Conservation (phyloP, 2,113 vertebrate species). For the Coptodon rendalli region DNA sequence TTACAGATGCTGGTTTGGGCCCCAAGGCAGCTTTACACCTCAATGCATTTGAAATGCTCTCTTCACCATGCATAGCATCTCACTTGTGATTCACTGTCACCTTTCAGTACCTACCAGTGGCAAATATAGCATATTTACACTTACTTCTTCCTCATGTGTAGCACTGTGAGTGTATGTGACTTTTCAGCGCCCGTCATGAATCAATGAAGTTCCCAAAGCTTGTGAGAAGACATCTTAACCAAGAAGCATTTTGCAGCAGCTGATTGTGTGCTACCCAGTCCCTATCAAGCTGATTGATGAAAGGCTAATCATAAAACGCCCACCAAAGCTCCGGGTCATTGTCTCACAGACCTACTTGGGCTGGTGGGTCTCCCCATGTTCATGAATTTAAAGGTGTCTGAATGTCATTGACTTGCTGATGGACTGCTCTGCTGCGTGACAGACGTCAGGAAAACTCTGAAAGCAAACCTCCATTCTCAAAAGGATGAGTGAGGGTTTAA, state of each 20-base stretch:
- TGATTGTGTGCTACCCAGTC: background rate
- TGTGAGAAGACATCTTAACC: background rate
- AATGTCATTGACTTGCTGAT: constrained; percentile 65
- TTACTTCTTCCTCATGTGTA: background rate
- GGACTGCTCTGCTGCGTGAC: constrained; percentile 69
- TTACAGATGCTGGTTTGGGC: background rate
- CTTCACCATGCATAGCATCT: background rate
- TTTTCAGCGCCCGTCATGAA: background rate
- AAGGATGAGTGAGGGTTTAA: background rate
- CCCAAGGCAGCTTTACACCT: background rate
- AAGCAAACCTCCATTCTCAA: constrained; percentile 15
- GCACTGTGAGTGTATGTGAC: background rate
- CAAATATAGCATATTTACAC: background rate
- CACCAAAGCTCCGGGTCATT: constrained; percentile 37
- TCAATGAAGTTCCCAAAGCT: background rate
- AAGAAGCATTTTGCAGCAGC: background rate
- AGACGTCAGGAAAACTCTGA: constrained; percentile 40
- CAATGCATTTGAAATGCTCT: background rate
- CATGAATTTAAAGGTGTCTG: constrained; percentile 58
- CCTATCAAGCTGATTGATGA: constrained; percentile 53
- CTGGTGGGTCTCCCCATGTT: constrained; percentile 40
- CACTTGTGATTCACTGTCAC: background rate
- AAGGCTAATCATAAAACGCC: constrained; percentile 44
- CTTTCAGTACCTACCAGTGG: background rate
- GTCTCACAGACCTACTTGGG: constrained; percentile 39